Evolutionary conservation across 2,113 vertebrate genomes (phyloP).

Genomic region (Sardina pilchardus): DNA sequence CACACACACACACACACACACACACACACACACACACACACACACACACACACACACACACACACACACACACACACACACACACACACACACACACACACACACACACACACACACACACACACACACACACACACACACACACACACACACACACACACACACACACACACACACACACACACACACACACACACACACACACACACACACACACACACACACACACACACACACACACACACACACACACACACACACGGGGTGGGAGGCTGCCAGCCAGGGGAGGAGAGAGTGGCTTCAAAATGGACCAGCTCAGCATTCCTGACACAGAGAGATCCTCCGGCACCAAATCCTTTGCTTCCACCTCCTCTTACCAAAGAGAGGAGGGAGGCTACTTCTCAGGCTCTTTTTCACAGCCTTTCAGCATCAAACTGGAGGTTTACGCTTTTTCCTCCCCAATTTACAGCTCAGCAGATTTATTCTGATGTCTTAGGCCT

Average conservation of each 20-base stretch:
- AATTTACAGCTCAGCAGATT: neutral
- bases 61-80: neutral
- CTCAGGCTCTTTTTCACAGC: slow-evolving; percentile 57
- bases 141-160: neutral
- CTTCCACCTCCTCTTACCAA: slow-evolving; percentile 40
- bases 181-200: neutral
- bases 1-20: neutral
- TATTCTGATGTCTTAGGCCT: neutral
- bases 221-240: neutral
- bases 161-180: neutral
- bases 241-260: no score
- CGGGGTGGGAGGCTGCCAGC: neutral
- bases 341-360: slow-evolving; percentile 58
- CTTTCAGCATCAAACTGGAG: slow-evolving; percentile 44
- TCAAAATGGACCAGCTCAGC: slow-evolving; percentile 53
- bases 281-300: neutral
- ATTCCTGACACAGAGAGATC: slow-evolving; percentile 57
- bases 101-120: neutral
- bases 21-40: neutral
- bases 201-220: neutral
- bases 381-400: slow-evolving; percentile 32
- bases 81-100: neutral
- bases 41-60: neutral
- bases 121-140: neutral
- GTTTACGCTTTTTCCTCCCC: slow-evolving; percentile 39